A percentile compares a stretch with the other conserved stretches of the same genome.
Evolutionary conservation across 2,113 vertebrate genomes (phyloP).

Genomic region (Chlorocebus sabaeus): DNA sequence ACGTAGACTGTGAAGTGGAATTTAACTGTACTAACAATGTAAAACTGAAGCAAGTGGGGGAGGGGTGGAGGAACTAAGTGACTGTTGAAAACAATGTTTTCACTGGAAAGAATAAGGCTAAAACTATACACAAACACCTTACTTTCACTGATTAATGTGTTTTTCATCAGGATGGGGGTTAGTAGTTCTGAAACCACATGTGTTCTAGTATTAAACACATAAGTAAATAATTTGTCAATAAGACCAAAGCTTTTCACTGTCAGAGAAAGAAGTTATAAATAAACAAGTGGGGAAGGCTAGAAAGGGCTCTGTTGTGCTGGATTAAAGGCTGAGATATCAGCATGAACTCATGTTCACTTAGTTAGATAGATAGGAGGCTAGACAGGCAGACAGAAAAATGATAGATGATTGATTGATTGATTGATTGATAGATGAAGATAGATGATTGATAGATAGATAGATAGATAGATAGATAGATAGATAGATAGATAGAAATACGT

Average conservation of each 20-base stretch:
- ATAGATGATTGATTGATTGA: too few species aligned
- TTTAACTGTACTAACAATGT: not conserved
- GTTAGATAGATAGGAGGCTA: not conserved
- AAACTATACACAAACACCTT: not conserved
- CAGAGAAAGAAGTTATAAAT: not conserved
- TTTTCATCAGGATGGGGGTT: not conserved
- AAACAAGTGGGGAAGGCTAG: not conserved
- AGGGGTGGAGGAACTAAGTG: not conserved
- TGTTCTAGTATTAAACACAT: not conserved
- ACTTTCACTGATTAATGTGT: not conserved
- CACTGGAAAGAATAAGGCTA: not conserved
- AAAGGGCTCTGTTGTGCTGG: not conserved
- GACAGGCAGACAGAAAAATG: too few species aligned
- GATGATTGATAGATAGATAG: too few species aligned
- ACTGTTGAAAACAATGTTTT: not conserved
- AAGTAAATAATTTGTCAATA: not conserved
- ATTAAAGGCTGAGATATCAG: not conserved
- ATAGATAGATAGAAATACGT: not conserved
- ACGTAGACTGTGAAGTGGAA: not conserved
- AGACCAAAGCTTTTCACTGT: not conserved
- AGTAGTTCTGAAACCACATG: not conserved
- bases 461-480: too few species aligned
- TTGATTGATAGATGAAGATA: too few species aligned
- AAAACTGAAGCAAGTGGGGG: not conserved
- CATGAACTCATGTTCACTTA: not conserved